A percentile compares a stretch with the other conserved stretches of the same genome.
Conservation (phyloP, 1,140 invertebrate species). For the Drosophila pruinosa region DNA sequence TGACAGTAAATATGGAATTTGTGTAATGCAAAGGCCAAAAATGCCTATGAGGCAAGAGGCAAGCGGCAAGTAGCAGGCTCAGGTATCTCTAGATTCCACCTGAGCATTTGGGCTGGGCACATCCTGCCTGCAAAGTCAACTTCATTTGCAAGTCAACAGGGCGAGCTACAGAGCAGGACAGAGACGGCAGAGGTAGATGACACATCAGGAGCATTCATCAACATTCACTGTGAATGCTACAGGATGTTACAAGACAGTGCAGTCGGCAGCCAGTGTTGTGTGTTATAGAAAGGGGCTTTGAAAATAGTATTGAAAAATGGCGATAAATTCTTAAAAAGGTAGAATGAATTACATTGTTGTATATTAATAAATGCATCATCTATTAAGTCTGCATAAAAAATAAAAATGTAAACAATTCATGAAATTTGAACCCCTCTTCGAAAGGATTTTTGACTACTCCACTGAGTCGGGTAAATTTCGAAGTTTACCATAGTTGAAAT, state of each 20-base stretch:
- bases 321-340: too few relatives aligned
- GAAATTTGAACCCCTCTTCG: neutral
- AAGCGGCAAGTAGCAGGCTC: neutral
- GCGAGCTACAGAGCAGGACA: neutral
- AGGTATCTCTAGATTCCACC: slow-evolving; percentile 14
- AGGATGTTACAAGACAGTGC: slow-evolving; percentile 47
- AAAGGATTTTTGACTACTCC: neutral
- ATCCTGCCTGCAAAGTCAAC: slow-evolving; percentile 64
- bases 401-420: neutral
- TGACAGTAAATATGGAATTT: slow-evolving; percentile 80
- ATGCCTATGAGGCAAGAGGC: slow-evolving; percentile 63
- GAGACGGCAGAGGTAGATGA: neutral
- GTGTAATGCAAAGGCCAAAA: slow-evolving; percentile 52
- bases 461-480: slow-evolving; percentile 20
- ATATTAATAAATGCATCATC: too few relatives aligned
- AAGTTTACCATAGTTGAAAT: slow-evolving; percentile 55
- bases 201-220: slow-evolving; percentile 52
- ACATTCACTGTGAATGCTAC: slow-evolving; percentile 39
- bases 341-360: too few relatives aligned
- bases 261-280: neutral
- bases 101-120: slow-evolving; percentile 18
- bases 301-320: too few relatives aligned
- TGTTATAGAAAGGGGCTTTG: neutral
- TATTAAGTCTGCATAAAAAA: neutral
- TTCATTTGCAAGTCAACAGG: slow-evolving; percentile 61